Conservation (phyloP, 2,888 invertebrate genomes). For the Phortica magna region DNA sequence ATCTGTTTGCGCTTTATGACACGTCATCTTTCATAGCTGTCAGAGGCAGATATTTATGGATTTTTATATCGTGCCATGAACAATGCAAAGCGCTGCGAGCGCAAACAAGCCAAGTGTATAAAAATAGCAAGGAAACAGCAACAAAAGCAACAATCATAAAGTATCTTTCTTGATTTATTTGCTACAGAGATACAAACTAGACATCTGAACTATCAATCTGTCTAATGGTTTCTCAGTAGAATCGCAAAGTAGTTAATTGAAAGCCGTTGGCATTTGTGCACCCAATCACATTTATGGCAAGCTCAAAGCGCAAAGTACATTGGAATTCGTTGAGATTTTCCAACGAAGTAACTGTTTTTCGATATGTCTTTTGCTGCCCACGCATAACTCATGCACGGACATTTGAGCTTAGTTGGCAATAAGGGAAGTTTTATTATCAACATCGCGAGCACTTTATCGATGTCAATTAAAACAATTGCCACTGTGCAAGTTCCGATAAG, state of each 20-base stretch:
- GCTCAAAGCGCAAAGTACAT: too few species aligned
- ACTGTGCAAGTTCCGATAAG: constrained; percentile 12
- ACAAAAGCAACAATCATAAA: constrained; percentile 20
- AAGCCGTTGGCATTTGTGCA: too few species aligned
- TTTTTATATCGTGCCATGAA: constrained; percentile 28
- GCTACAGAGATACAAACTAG: neutral
- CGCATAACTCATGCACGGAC: too few species aligned
- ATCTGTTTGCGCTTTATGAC: constrained; percentile 34
- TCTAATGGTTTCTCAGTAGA: neutral
- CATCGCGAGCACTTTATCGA: too few species aligned
- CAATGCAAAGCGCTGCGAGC: too few species aligned
- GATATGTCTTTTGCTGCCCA: too few species aligned
- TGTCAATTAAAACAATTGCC: constrained; percentile 16
- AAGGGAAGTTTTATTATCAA: constrained; percentile 23
- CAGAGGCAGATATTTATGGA: constrained; percentile 58
- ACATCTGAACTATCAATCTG: neutral
- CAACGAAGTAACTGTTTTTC: too few species aligned
- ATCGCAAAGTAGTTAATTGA: too few species aligned
- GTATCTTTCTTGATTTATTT: constrained; percentile 6
- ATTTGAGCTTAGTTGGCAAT: neutral
- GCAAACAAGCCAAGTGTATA: too few species aligned
- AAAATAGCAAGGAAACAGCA: constrained; percentile 7
- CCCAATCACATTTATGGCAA: too few species aligned
- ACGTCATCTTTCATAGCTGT: constrained; percentile 58
- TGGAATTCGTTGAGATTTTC: too few species aligned